Percentiles rank a stretch among this genome's conserved stretches.
phyloP scores from a whole-genome alignment of 2,113 vertebrate species.

The Halichoeres trimaculatus region DNA sequence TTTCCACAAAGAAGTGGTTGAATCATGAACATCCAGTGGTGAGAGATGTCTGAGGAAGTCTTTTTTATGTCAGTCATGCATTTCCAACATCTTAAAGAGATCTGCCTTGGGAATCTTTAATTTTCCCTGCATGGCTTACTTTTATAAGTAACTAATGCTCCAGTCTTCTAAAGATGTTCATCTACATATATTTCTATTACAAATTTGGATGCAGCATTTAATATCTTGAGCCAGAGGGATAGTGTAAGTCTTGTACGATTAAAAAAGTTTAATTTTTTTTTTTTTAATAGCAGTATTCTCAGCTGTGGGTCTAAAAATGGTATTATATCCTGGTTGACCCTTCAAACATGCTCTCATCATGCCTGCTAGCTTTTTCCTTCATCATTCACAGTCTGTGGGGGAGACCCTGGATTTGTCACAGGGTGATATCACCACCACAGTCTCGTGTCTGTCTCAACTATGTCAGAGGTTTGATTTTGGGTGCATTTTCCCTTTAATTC shows the following conservation, averaged over 20 bases:
- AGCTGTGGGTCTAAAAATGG: neutral
- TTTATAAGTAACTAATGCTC: neutral
- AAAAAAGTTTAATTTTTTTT: too few species aligned
- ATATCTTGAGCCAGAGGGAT: too few species aligned
- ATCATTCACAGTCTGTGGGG: neutral
- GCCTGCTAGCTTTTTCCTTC: neutral
- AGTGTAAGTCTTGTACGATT: too few species aligned
- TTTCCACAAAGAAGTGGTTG: neutral
- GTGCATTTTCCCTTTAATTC: neutral
- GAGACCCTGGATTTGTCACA: neutral
- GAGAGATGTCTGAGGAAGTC: neutral
- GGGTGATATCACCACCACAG: neutral
- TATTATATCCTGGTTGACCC: too few species aligned
- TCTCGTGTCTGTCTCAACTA: neutral
- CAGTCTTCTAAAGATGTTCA: neutral
- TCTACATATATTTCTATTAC: neutral
- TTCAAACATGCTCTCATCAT: too few species aligned
- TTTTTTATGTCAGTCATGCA: neutral
- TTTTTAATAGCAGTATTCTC: neutral
- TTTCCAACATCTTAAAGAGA: neutral
- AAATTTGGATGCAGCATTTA: too few species aligned
- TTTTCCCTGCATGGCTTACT: neutral
- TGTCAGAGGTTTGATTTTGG: neutral
- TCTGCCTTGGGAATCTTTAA: neutral
- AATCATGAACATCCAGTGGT: neutral